Conservation (phyloP, 2,113 vertebrate species). For the Datnioides undecimradiatus region DNA sequence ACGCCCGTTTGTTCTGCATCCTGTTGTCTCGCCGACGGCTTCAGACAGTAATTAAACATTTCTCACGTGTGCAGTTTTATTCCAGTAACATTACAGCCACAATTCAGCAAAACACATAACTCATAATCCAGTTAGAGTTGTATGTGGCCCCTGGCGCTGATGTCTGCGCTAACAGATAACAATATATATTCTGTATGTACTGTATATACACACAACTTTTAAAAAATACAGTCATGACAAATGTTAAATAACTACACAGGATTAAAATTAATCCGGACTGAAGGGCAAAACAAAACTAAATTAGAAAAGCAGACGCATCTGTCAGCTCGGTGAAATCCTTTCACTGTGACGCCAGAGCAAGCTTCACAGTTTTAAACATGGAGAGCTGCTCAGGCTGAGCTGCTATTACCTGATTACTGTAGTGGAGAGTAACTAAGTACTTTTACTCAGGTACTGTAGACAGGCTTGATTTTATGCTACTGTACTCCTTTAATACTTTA, state of each 20-base stretch:
- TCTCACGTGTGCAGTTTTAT: slow-evolving; percentile 14
- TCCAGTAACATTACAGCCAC: neutral
- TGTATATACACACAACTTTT: neutral
- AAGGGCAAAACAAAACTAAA: slow-evolving; percentile 43
- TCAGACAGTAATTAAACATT: slow-evolving; percentile 7
- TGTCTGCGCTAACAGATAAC: neutral
- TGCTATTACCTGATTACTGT: too few species aligned
- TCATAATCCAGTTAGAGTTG: neutral
- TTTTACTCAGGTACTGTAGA: too few species aligned
- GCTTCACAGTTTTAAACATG: too few species aligned
- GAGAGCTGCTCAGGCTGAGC: too few species aligned
- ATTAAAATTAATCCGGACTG: slow-evolving; percentile 40
- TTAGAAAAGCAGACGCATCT: slow-evolving; percentile 10
- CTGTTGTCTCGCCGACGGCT: neutral
- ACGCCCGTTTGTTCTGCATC: neutral
- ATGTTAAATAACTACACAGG: neutral
- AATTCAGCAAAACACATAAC: neutral
- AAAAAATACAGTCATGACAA: slow-evolving; percentile 1
- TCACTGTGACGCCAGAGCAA: neutral
- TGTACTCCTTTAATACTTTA: too few species aligned
- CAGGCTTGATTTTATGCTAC: too few species aligned
- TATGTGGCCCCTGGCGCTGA: too few species aligned
- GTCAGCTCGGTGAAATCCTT: neutral
- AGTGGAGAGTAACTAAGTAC: too few species aligned
- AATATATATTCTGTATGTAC: neutral